Conservation (phyloP, 2,113 vertebrate species). For the Lichenostomus cassidix region DNA sequence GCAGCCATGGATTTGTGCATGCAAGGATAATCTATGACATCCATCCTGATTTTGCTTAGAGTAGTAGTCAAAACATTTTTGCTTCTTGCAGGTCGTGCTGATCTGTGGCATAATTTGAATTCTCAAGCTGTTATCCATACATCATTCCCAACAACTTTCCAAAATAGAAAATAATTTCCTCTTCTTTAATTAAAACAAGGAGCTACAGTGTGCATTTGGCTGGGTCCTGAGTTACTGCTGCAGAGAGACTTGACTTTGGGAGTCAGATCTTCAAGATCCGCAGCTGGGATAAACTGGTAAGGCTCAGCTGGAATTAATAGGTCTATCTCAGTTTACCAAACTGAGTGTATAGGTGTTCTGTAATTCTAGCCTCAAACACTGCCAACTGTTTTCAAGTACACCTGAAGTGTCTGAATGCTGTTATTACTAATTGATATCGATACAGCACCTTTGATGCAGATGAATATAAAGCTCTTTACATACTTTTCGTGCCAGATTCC, state of each 20-base stretch:
- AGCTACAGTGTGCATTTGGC: neutral
- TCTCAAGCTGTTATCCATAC: constrained; percentile 62
- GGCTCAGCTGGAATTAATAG: neutral
- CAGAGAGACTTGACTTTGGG: neutral
- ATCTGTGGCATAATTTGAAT: constrained; percentile 58
- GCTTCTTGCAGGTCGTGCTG: constrained; percentile 55
- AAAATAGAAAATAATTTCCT: constrained; percentile 34
- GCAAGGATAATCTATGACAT: constrained; percentile 30
- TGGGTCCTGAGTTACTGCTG: neutral
- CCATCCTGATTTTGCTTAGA: constrained; percentile 55
- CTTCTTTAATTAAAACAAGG: constrained; percentile 26
- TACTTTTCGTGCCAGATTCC: constrained; percentile 21
- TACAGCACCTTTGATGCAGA: constrained; percentile 29
- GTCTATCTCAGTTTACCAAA: neutral
- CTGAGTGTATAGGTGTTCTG: neutral
- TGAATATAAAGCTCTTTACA: neutral
- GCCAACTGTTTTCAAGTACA: constrained; percentile 30
- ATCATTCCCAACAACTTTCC: constrained; percentile 50
- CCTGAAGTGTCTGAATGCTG: neutral
- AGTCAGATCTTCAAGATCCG: neutral
- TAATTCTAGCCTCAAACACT: neutral
- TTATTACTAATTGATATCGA: constrained; percentile 19
- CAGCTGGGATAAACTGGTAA: neutral
- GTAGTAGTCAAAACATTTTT: constrained; percentile 67
- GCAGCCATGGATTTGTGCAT: neutral